Conservation (phyloP, 1,140 invertebrate genomes). For the Eciton burchellii region DNA sequence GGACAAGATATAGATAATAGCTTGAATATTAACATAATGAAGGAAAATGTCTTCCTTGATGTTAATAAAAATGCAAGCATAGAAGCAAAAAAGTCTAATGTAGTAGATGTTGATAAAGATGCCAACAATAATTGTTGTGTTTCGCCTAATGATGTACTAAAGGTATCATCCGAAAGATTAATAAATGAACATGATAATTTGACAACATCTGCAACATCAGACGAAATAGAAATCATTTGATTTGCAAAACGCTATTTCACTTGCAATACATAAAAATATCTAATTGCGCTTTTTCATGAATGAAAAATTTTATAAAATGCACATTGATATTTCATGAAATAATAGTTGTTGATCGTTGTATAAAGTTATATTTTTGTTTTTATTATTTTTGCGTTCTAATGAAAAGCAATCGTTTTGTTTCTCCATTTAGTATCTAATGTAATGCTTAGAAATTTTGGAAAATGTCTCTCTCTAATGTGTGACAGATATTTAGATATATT, state of each 20-base stretch:
- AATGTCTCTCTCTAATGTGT: slow-evolving; percentile 41
- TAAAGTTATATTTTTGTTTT: slow-evolving; percentile 54
- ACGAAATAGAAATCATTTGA: slow-evolving; percentile 48
- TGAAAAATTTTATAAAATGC: slow-evolving; percentile 49
- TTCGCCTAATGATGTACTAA: slow-evolving; percentile 57
- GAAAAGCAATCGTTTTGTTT: slow-evolving; percentile 69
- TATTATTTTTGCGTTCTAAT: slow-evolving; percentile 70
- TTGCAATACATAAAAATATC: slow-evolving; percentile 2
- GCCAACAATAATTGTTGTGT: slow-evolving; percentile 68
- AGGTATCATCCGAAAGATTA: slow-evolving; percentile 46
- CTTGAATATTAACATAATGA: slow-evolving; percentile 7
- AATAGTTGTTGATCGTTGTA: slow-evolving; percentile 50
- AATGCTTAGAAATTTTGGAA: slow-evolving; percentile 34
- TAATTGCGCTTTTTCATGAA: slow-evolving; percentile 38
- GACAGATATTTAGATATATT: slow-evolving; percentile 47
- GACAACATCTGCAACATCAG: slow-evolving; percentile 17
- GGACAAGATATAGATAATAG: slow-evolving; percentile 47
- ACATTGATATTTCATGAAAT: slow-evolving; percentile 41
- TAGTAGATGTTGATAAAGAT: slow-evolving; percentile 52
- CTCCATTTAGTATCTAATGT: slow-evolving; percentile 50
- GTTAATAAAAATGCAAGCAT: slow-evolving; percentile 27
- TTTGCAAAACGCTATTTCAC: slow-evolving; percentile 27
- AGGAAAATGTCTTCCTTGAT: slow-evolving; percentile 31
- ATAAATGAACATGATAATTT: slow-evolving; percentile 55
- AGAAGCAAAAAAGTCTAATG: not conserved